Conservation (phyloP, 2,797 vertebrate genomes). For the Falco columbarius region DNA sequence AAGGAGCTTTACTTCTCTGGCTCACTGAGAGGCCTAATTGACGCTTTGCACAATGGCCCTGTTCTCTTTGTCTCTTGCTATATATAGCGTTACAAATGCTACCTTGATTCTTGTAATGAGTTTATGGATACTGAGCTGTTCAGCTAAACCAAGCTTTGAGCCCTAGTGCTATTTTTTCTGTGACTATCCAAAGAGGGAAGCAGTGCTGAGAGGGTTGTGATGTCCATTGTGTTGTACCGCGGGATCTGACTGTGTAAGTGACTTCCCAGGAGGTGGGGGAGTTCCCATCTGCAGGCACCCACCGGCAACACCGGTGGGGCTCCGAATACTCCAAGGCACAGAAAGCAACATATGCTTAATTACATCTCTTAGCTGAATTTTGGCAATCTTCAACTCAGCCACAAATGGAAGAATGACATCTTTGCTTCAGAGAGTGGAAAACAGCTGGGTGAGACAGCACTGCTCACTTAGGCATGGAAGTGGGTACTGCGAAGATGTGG, state of each 20-base stretch:
- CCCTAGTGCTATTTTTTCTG: neutral
- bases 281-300: neutral
- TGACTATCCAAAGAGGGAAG: neutral
- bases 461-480: neutral
- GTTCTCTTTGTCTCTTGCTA: neutral
- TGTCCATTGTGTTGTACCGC: rapidly evolving
- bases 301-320: neutral
- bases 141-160: neutral
- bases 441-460: neutral
- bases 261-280: neutral
- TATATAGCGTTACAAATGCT: neutral
- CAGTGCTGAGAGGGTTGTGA: neutral
- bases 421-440: neutral
- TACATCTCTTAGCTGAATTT: neutral
- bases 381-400: neutral
- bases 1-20: neutral
- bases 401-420: neutral
- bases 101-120: neutral
- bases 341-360: neutral
- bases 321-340: neutral
- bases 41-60: neutral
- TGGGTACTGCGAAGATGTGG: neutral
- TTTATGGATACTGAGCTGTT: neutral
- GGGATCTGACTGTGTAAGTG: rapidly evolving
- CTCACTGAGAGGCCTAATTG: neutral